These are phyloP conservation scores for Epinephelus awoara DNA, from an alignment of 2,797 vertebrate species.

Conservation along the genomic window DNA sequence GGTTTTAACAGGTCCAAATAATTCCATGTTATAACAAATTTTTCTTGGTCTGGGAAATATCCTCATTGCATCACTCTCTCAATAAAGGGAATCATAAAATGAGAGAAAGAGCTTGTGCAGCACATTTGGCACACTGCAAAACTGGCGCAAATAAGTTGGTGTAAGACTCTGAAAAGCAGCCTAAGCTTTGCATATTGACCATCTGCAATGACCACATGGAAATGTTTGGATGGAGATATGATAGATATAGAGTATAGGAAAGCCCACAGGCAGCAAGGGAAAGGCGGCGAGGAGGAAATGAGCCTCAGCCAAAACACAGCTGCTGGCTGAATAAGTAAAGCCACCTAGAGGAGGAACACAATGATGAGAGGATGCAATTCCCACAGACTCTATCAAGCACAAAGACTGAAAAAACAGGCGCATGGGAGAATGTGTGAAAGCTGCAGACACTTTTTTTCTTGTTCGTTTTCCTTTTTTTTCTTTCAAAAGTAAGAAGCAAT, in stretches of 20 bases:
- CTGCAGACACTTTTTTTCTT: conserved; percentile 7
- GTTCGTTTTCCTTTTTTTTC: neutral
- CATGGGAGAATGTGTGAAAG: conserved; percentile 12
- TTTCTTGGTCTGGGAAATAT: neutral
- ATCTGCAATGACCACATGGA: conserved; percentile 13
- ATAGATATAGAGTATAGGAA: conserved; percentile 8
- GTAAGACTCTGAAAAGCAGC: neutral
- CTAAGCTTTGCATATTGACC: conserved; percentile 6
- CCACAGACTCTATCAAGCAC: conserved; percentile 50
- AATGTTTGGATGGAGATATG: conserved; percentile 29
- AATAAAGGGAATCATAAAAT: neutral
- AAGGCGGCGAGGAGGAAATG: conserved; percentile 5
- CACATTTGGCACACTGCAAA: conserved; percentile 11
- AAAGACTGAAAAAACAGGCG: conserved; percentile 8
- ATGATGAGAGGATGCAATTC: conserved; percentile 61
- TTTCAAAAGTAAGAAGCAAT: conserved; percentile 21
- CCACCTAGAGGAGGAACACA: conserved; percentile 59
- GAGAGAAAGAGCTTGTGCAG: neutral
- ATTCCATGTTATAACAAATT: neutral
- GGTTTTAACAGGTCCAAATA: neutral
- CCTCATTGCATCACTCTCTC: neutral
- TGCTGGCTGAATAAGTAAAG: conserved; percentile 71
- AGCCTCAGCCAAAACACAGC: conserved; percentile 60
- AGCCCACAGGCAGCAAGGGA: conserved; percentile 8
- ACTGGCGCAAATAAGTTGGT: neutral